Evolutionary conservation across 2,888 invertebrate genomes (phyloP).

Genomic region (Orthosia cruda): DNA sequence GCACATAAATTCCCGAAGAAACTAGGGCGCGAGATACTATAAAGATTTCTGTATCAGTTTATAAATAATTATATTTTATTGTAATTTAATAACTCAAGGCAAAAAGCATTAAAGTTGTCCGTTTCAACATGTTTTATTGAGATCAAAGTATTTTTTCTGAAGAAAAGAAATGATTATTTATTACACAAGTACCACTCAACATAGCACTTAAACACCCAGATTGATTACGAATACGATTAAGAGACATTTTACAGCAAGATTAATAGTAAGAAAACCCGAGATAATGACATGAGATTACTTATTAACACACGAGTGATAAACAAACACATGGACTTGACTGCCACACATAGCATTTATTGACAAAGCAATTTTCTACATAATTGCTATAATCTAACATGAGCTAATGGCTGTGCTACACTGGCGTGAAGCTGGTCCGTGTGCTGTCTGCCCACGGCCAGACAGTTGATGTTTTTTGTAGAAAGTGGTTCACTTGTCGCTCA

Average conservation of each 20-base stretch:
- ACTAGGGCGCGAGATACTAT: conserved; percentile 30
- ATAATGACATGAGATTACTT: conserved; percentile 9
- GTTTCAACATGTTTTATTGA: conserved; percentile 37
- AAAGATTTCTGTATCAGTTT: conserved; percentile 32
- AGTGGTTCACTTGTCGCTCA: conserved; percentile 47
- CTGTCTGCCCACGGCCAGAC: conserved; percentile 23
- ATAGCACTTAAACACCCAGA: conserved; percentile 1
- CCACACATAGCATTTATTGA: conserved; percentile 10
- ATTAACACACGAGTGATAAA: conserved; percentile 10
- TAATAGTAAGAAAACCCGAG: background rate
- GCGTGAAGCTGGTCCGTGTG: conserved; percentile 17
- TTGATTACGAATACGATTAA: conserved; percentile 8
- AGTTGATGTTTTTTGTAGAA: conserved; percentile 58
- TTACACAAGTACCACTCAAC: background rate
- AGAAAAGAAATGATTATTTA: conserved; percentile 12
- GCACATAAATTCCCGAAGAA: conserved; percentile 29
- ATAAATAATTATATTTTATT: conserved; percentile 37
- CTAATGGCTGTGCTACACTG: conserved; percentile 12
- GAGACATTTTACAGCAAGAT: background rate
- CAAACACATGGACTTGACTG: conserved; percentile 22
- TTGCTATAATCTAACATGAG: conserved; percentile 33
- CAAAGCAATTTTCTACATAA: conserved; percentile 30
- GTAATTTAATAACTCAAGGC: conserved; percentile 42
- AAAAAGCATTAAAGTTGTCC: conserved; percentile 35
- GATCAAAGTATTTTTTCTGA: conserved; percentile 20